A percentile compares a stretch with the other conserved stretches of the same genome.
phyloP scores from a whole-genome alignment of 2,797 vertebrate genomes.

The Acrocephalus scirpaceus region DNA sequence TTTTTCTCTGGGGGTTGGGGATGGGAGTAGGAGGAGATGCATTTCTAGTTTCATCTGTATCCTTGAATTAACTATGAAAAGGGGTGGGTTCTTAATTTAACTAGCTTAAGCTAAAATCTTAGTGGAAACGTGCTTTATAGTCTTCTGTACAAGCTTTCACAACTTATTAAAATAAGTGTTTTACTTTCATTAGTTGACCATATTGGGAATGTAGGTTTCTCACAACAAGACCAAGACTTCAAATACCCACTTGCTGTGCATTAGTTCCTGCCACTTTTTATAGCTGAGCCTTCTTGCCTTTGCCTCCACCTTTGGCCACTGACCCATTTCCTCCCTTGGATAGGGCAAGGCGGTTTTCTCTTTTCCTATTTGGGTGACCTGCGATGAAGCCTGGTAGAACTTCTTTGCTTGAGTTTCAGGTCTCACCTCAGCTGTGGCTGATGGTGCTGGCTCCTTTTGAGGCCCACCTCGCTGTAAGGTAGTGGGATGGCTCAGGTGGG shows the following conservation, averaged over 20 bases:
- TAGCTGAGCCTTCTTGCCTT: background rate
- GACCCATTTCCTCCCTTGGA: background rate
- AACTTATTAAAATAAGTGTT: background rate
- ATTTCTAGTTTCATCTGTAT: slow-evolving; percentile 54
- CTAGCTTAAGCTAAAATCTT: background rate
- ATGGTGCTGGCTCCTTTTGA: background rate
- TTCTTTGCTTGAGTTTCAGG: background rate
- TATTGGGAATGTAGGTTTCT: background rate
- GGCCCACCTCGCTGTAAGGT: background rate
- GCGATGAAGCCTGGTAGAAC: background rate
- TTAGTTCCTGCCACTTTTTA: background rate
- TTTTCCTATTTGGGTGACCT: background rate
- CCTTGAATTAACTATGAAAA: slow-evolving; percentile 56
- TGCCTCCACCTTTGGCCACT: background rate
- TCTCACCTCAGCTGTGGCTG: background rate
- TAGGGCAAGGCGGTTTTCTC: fast-evolving
- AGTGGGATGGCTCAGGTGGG: background rate
- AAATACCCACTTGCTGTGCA: background rate
- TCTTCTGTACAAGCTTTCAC: background rate
- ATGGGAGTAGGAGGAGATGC: slow-evolving; percentile 36
- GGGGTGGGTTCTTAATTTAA: slow-evolving; percentile 25
- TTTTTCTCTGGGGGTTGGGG: slow-evolving; percentile 33
- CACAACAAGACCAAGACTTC: background rate
- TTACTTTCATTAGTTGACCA: background rate
- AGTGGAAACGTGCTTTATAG: background rate